These are phyloP conservation scores for Pomatorhinus ruficollis DNA, from an alignment of 2,113 vertebrate species.

Conservation along the genomic window DNA sequence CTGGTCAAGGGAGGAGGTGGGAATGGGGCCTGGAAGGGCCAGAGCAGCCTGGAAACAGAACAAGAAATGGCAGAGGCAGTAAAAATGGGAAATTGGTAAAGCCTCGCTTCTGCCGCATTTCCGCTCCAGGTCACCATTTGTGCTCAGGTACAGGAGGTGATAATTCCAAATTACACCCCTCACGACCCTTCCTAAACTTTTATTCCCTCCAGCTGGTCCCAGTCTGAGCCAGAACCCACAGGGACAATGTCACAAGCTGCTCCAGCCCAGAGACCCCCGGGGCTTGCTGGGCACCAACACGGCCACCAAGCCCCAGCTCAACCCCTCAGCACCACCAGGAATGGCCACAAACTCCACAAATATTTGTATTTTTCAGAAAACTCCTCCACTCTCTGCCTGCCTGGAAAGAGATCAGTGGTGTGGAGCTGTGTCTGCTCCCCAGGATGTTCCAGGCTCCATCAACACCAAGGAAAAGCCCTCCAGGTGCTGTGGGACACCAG, in stretches of 20 bases:
- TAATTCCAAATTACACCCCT: neutral
- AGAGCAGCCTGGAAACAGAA: neutral
- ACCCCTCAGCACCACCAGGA: neutral
- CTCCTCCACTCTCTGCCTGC: fast-evolving
- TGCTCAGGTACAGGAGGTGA: fast-evolving
- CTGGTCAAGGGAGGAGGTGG: too few species aligned
- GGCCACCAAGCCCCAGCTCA: neutral
- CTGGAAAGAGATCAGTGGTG: fast-evolving
- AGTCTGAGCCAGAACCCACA: fast-evolving
- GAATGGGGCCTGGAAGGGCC: neutral
- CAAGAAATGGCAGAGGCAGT: fast-evolving
- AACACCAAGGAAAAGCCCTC: fast-evolving
- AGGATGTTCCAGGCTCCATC: fast-evolving
- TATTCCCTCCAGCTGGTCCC: neutral
- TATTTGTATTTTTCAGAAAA: fast-evolving
- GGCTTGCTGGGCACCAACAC: neutral
- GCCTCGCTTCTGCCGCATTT: neutral
- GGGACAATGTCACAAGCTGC: neutral
- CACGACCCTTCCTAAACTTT: fast-evolving
- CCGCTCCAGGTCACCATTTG: neutral
- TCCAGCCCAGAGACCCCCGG: fast-evolving
- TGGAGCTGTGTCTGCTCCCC: fast-evolving
- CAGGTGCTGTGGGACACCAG: fast-evolving
- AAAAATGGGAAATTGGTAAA: neutral
- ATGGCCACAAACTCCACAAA: neutral